These are phyloP conservation scores for mouse (Mus musculus) DNA, from an alignment of 2,113 vertebrate genomes.

Conservation along the genomic window DNA sequence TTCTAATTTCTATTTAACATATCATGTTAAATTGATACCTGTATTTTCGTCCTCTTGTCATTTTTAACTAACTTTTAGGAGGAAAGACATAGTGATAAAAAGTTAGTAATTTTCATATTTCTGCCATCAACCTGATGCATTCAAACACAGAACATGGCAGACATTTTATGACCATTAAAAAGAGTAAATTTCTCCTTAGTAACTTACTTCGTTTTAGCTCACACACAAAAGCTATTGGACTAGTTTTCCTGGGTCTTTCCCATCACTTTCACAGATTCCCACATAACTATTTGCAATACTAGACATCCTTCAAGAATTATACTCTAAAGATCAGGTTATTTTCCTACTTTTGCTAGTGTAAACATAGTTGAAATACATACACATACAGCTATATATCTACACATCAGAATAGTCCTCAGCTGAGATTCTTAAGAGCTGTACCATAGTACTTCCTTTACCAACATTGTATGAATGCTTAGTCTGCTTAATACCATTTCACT, in stretches of 20 bases:
- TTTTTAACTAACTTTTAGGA: constrained; percentile 34
- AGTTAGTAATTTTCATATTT: constrained; percentile 1
- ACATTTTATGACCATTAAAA: constrained; percentile 29
- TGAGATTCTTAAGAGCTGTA: not conserved
- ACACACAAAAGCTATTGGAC: not conserved
- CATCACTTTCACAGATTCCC: constrained; percentile 22
- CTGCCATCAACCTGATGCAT: not conserved
- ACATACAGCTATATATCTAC: not conserved
- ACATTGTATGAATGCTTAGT: not conserved
- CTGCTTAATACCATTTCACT: constrained; percentile 5
- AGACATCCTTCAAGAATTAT: constrained; percentile 15
- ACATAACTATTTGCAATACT: not conserved
- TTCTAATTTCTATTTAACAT: constrained; percentile 1
- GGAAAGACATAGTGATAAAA: not conserved
- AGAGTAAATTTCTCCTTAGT: not conserved
- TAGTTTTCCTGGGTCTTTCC: not conserved
- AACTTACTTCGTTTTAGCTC: constrained; percentile 39
- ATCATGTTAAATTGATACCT: not conserved
- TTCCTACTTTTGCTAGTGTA: not conserved
- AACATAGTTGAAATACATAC: not conserved
- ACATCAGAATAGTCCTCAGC: not conserved
- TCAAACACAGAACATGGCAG: not conserved
- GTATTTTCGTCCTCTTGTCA: not conserved
- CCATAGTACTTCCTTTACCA: not conserved
- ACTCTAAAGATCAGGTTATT: not conserved